Evolutionary conservation across 1,140 invertebrate species (phyloP), one percentile per base, ranked within the genome.

Genomic region (Eubasilissa regina): DNA sequence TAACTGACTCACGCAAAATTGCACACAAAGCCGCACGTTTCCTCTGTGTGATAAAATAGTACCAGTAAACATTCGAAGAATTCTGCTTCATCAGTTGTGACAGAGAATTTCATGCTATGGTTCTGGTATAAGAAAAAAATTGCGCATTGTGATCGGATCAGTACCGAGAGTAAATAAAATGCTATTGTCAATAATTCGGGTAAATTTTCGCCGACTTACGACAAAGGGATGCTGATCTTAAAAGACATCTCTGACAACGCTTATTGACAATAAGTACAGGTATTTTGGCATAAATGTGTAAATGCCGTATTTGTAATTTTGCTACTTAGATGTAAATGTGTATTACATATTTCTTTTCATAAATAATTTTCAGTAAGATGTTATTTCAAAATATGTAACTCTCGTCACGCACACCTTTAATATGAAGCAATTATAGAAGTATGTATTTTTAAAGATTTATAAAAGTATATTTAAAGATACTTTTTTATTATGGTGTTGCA

Each of bases 221-320:
- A 47, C 45, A 70, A 70, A 70, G 15, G n/a, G 17, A 43, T 15
- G 43, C 66, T 48, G 43, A 12, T 48, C 17, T 17, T 4, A 47
- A 70, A 48, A 10, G 66, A 70, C 66, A 48, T 70, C 66, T 70
- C 45, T 70, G 66, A 70, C 45, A 70, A 70, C 47, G 66, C 43
- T 70, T 44, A 70, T 70, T 70, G 47, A 48, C 43, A 70, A 70
- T 70, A 58, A 58, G n/a, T 60, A 21, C n/a, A 35, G 9, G 66
- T 25, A 48, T 25, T 19, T 25, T 11, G 60, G 35, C 35, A 64
- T 10, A 35, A 44, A 44, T 10, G 35, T 58, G 55, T 58, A 17
- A 13, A 9, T 21, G 21, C 17, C 21, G 55, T 58, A 58, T 58
- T 58, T 21, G 53, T 19, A 56, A 56, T 58, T 58, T 58, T 58